These are phyloP conservation scores for Myotis pilosus DNA, from an alignment of 2,797 vertebrate genomes.

Conservation along the genomic window DNA sequence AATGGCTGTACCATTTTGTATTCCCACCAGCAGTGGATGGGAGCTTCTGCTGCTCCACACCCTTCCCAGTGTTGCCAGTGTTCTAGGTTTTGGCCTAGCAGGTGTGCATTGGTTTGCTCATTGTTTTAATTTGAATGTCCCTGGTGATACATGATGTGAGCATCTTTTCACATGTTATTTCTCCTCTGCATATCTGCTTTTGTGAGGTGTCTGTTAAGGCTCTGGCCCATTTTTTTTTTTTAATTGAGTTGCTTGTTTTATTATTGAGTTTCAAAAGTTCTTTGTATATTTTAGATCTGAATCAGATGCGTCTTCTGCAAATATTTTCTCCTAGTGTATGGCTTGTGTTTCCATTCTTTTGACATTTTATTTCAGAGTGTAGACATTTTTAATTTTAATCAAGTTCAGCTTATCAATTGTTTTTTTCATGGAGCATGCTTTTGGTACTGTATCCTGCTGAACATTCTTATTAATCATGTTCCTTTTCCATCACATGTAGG, in stretches of 20 bases:
- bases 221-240: not conserved
- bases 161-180: not conserved
- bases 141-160: not conserved
- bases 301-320: not conserved
- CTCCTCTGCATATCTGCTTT: not conserved
- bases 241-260: not conserved
- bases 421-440: not conserved
- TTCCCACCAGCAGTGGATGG: not conserved
- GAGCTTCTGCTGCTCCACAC: not conserved
- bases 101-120: not conserved
- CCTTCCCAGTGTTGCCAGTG: too few relatives aligned
- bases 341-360: not conserved
- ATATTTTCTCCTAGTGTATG: not conserved
- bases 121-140: not conserved
- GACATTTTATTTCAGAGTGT: not conserved
- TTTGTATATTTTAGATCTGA: not conserved
- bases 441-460: not conserved
- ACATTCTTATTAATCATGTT: not conserved
- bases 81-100: not conserved
- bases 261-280: not conserved
- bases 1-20: not conserved
- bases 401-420: not conserved
- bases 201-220: not conserved
- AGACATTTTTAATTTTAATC: not conserved
- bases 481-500: not conserved